Conservation (phyloP, 2,888 invertebrate species). For the Tenthredo distinguenda region DNA sequence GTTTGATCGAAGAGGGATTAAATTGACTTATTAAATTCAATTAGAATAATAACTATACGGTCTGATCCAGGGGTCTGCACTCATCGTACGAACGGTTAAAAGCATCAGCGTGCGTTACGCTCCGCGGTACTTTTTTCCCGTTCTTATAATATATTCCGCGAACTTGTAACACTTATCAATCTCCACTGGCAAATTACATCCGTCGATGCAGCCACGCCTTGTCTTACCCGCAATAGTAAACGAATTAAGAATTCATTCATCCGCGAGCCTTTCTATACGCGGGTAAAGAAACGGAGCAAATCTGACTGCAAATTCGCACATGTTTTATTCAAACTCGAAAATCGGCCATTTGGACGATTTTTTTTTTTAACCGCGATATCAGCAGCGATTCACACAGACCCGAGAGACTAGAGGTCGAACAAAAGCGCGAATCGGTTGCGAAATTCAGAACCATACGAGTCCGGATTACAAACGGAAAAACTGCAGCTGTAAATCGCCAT, state of each 20-base stretch:
- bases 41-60: not conserved
- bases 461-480: not conserved
- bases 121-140: not conserved
- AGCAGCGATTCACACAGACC: not conserved
- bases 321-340: not conserved
- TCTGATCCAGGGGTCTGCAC: not conserved
- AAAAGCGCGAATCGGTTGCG: not conserved
- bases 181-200: not conserved
- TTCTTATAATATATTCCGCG: not conserved
- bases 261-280: too few relatives aligned
- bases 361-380: not conserved
- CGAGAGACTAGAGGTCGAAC: not conserved
- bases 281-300: too few relatives aligned
- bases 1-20: not conserved
- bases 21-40: not conserved
- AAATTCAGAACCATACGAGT: not conserved
- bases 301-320: not conserved
- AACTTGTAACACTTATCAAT: conserved; percentile 27
- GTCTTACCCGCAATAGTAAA: not conserved
- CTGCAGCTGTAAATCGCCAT: not conserved
- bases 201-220: not conserved
- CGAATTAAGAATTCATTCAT: not conserved
- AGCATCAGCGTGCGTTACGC: not conserved
- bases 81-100: not conserved
- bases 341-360: not conserved